Evolutionary conservation across 2,113 vertebrate species (phyloP).

Genomic region (Gobius niger): DNA sequence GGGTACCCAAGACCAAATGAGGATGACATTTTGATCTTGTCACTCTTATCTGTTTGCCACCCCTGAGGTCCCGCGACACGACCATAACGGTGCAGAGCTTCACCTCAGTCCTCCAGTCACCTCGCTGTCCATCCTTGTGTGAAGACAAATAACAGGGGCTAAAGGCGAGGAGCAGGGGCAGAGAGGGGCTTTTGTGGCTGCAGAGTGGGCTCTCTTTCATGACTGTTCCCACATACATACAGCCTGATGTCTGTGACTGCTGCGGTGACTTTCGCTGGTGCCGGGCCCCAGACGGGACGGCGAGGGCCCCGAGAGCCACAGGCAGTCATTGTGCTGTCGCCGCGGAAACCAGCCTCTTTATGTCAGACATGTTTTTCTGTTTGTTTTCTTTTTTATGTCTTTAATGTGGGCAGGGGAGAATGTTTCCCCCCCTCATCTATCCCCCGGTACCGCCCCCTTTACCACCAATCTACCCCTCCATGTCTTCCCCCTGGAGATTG

Average conservation of each 20-base stretch:
- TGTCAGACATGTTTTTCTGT: conserved; percentile 88
- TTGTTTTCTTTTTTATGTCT: conserved; percentile 85
- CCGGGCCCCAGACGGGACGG: conserved; percentile 79
- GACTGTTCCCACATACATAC: conserved; percentile 74
- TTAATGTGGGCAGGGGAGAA: conserved; percentile 81
- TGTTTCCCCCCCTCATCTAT: conserved; percentile 71
- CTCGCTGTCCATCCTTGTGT: conserved; percentile 63
- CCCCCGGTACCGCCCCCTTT: conserved; percentile 47
- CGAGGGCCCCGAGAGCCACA: conserved; percentile 80
- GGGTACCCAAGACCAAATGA: not conserved
- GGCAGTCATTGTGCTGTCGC: conserved; percentile 83
- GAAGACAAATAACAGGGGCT: conserved; percentile 78
- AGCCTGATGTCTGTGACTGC: conserved; percentile 74
- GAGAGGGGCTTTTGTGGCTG: conserved; percentile 79
- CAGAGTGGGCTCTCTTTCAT: conserved; percentile 78
- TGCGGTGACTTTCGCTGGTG: conserved; percentile 84
- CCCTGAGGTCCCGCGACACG: no score
- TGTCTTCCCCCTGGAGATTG: conserved; percentile 62
- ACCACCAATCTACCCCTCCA: conserved; percentile 63
- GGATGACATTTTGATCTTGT: no score
- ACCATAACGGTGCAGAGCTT: no score
- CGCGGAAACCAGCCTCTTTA: conserved; percentile 86
- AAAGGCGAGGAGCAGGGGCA: conserved; percentile 74
- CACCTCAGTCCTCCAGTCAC: conserved; percentile 37
- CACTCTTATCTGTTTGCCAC: no score